Evolutionary conservation across 2,888 invertebrate genomes (phyloP).

Genomic region (Chrysolina oricalcia): DNA sequence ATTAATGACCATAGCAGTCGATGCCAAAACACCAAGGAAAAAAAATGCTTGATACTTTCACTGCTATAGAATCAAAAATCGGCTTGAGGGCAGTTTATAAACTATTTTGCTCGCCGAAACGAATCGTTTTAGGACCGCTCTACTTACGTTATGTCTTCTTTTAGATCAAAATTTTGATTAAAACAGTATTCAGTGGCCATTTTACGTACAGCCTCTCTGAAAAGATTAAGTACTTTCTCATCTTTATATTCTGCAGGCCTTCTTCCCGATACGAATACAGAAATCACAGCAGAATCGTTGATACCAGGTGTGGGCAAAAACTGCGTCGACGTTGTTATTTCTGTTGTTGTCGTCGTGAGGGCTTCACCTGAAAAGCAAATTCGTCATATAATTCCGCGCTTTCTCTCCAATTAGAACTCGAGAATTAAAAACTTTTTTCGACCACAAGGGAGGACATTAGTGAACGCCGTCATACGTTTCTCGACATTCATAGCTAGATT

Average conservation of each 20-base stretch:
- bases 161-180: conserved; percentile 51
- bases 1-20: too few relatives aligned
- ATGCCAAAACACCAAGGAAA: too few relatives aligned
- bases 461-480: too few relatives aligned
- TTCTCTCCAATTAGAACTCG: too few relatives aligned
- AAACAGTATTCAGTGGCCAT: conserved; percentile 56
- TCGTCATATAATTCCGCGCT: too few relatives aligned
- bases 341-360: conserved; percentile 50
- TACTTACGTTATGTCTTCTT: conserved; percentile 54
- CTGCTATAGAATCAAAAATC: not conserved
- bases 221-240: not conserved
- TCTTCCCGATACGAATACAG: conserved; percentile 50
- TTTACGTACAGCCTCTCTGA: conserved; percentile 44
- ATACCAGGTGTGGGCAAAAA: conserved; percentile 51
- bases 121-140: not conserved
- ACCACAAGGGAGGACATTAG: too few relatives aligned
- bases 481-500: too few relatives aligned
- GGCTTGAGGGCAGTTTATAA: too few relatives aligned
- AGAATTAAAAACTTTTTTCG: too few relatives aligned
- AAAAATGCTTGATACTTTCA: not conserved
- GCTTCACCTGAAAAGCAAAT: conserved; percentile 50
- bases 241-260: conserved; percentile 40
- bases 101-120: too few relatives aligned
- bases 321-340: conserved; percentile 47
- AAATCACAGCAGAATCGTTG: conserved; percentile 44